Conservation (phyloP, 2,797 vertebrate species). For the Eutrigla gurnardus region DNA sequence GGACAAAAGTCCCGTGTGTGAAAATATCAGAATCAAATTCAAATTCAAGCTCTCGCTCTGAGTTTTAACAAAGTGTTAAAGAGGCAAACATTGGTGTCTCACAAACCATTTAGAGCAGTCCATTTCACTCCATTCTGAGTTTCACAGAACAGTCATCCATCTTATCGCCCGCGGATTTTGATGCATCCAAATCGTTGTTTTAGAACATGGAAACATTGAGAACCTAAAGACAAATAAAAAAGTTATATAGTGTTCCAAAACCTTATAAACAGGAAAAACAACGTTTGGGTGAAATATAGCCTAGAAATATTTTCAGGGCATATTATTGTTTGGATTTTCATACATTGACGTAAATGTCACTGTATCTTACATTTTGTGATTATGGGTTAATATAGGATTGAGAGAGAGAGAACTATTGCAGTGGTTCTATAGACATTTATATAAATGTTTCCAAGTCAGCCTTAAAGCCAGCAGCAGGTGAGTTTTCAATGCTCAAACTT, state of each 20-base stretch:
- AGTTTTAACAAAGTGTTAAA: slow-evolving; percentile 61
- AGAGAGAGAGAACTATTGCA: not conserved
- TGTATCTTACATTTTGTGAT: slow-evolving; percentile 1
- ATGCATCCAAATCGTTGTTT: slow-evolving; percentile 76
- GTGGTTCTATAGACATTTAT: not conserved
- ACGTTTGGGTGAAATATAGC: not conserved
- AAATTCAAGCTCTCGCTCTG: slow-evolving; percentile 55
- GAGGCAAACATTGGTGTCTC: slow-evolving; percentile 75
- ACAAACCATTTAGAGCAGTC: slow-evolving; percentile 57
- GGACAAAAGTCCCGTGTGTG: slow-evolving; percentile 48
- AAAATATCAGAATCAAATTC: slow-evolving; percentile 66
- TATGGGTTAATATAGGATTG: not conserved
- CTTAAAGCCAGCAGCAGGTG: not conserved
- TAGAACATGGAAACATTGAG: slow-evolving; percentile 99
- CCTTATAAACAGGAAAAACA: slow-evolving; percentile 1
- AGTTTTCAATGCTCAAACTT: not conserved
- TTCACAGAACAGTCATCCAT: slow-evolving; percentile 51
- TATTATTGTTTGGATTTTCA: not conserved
- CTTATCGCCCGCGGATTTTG: slow-evolving; percentile 29
- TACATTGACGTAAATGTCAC: not conserved
- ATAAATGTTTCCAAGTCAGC: not conserved
- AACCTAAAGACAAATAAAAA: slow-evolving; percentile 83
- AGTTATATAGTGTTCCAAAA: slow-evolving; percentile 1
- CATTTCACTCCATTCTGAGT: slow-evolving; percentile 45
- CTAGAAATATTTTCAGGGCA: not conserved